Evolutionary conservation across 2,113 vertebrate genomes (phyloP).

Genomic region (Neogale vison): DNA sequence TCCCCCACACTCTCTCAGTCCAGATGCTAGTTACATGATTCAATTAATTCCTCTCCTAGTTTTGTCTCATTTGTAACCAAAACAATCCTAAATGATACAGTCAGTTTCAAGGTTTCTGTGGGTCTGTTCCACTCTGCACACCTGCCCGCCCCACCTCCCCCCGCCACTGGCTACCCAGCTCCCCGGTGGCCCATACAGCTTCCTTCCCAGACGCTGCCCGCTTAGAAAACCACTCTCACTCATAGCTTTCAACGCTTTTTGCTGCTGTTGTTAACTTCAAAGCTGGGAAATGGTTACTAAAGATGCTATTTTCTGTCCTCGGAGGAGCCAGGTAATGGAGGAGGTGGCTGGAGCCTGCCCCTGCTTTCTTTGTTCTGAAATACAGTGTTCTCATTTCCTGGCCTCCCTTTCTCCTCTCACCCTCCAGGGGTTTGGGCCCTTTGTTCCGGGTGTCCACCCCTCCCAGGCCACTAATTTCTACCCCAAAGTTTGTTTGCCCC

Average conservation of each 20-base stretch:
- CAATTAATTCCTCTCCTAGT: not conserved
- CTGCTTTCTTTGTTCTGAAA: conserved; percentile 23
- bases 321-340: conserved; percentile 36
- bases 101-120: not conserved
- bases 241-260: not conserved
- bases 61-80: not conserved
- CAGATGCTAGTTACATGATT: not conserved
- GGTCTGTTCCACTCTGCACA: not conserved
- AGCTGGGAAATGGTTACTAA: conserved; percentile 35
- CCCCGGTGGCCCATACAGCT: not conserved
- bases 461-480: not conserved
- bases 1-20: not conserved
- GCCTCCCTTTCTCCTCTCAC: not conserved
- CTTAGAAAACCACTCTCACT: not conserved
- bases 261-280: conserved; percentile 36
- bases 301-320: conserved; percentile 15
- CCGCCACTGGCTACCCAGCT: not conserved
- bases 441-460: not conserved
- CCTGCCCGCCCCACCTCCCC: too few species aligned
- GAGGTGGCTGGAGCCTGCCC: not conserved
- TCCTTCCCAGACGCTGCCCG: not conserved
- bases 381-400: not conserved
- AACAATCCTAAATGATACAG: not conserved
- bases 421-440: not conserved
- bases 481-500: fast-evolving